Base-by-base conservation (phyloP, 2,888 invertebrate genomes). In the Argynnis bischoffii region DNA sequence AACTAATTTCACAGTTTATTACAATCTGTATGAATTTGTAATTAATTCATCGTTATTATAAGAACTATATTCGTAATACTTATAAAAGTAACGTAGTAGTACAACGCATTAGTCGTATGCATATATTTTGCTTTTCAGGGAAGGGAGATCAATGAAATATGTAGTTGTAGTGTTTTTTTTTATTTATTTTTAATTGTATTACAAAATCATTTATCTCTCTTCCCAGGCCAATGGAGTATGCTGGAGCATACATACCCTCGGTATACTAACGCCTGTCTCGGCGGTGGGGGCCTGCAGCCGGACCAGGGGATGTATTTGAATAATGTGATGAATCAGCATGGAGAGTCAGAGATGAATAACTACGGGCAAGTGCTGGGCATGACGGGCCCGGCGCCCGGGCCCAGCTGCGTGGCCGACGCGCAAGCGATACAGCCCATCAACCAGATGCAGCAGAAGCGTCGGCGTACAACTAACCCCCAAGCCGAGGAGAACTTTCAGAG, bases 211-310 rank as follows among this genome's bases (percentile, higher is more conserved):
- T 94, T 93, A 91, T 92, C 92, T 93, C 92, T 92, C 92, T 93
- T 94, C 95, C 94, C 95, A 96, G 96, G 96, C 93, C 96, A 96
- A 93, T 96, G 96, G 96, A 95, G 95, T 90, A 95, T 96, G 94
- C 94, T 96, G 95, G 96, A 96, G 94, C 95, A 96, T 90, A 94
- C 95, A 84, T 96, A 96, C 90, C 94, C 96, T 85, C 95, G 96
- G 86, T 96, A 95, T 93, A 93, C 95, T 85, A 94, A 94, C 86
- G 90, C 95, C 81, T 94, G 95, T 86, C 94, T 95, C 88, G 95
- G 95, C 83, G 79, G 79, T 65, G 87, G 90, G 79, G 88, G 90
- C 83, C 89, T 94, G 83, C 90, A 94, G 85, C 91, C 93, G 77
- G 90, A 94, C 77, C 93, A 93, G 54, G 87, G 92, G 77, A 93